Evolutionary conservation across 2,113 vertebrate genomes (phyloP), one percentile per base, ranked within the genome.

Genomic region (Syrrhaptes paradoxus): DNA sequence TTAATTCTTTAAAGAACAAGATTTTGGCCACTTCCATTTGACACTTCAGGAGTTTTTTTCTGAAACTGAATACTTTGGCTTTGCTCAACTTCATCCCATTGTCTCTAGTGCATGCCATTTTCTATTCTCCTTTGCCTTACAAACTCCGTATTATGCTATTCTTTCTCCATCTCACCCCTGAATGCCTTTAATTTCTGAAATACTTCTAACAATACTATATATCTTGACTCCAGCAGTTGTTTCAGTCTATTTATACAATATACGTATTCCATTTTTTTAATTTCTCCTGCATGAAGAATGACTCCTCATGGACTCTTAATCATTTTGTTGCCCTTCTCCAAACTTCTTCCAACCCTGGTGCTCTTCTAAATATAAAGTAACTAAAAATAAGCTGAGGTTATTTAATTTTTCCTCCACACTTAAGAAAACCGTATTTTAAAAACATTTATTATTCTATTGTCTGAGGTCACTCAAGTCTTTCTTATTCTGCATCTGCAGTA

Each of bases 1-100:
- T 58, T 28, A 68, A 14, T 31, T 45, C 6, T 88, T 54, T 20
- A 71, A 84, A 70, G 20, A 89, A 45, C 4, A 38, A 45, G 18
- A 75, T 36, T 85, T 73, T 52, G 5, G 18, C 5, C 15, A 61
- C 13, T 48, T 52, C n/a, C 31, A 2, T 48, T 66, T 45, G 11
- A 85, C 85, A n/a, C 7, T 21, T 59, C 3, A 1, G 1, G 0
- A 28, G 0, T 1, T 75, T 61, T 49, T 38, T 91, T 45, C 45
- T 48, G 58, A 65, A 86, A 81, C 26, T 49, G 57, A 79, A 71
- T 73, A 72, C 13, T 48, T 70, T 1, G 17, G 18, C 13, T 22
- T 55, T 67, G 49, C 24, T 85, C 5, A 41, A 6, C 43, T 87
- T 71, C 58, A 87, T 49, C 3, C 29, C n/a, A 32, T 26, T 63